phyloP scores from a whole-genome alignment of 1,140 invertebrate species.

The Drosophila neocordata region DNA sequence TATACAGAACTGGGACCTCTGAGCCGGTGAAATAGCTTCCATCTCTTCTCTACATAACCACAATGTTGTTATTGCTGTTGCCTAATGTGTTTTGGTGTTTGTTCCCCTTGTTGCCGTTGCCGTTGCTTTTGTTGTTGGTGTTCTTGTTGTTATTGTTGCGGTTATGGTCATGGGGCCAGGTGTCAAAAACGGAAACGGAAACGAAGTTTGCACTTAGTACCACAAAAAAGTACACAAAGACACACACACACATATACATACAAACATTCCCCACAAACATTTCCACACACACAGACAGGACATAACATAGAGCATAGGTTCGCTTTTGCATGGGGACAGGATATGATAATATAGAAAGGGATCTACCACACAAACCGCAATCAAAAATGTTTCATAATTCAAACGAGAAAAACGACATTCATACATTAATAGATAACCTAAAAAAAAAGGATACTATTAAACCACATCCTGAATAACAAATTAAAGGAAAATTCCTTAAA shows the following conservation, averaged over 20 bases:
- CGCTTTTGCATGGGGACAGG: not conserved
- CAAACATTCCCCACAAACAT: slow-evolving; percentile 29
- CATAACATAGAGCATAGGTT: slow-evolving; percentile 2
- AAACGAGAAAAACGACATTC: not conserved
- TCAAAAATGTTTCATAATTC: slow-evolving; percentile 5
- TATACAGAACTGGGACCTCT: not conserved
- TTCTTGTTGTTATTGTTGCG: slow-evolving; percentile 25
- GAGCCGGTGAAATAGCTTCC: not conserved
- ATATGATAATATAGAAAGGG: not conserved
- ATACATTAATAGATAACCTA: too few species aligned
- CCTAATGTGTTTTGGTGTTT: slow-evolving; percentile 12
- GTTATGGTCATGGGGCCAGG: slow-evolving; percentile 34
- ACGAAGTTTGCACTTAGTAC: slow-evolving; percentile 40
- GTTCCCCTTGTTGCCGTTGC: not conserved
- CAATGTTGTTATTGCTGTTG: slow-evolving; percentile 1
- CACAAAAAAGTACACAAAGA: slow-evolving; percentile 11
- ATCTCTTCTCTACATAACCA: not conserved
- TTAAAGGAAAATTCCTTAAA: too few species aligned
- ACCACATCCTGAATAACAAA: too few species aligned
- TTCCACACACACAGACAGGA: slow-evolving; percentile 2
- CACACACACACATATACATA: slow-evolving; percentile 16
- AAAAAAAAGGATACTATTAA: too few species aligned
- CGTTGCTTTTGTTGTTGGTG: not conserved
- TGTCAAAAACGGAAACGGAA: slow-evolving; percentile 46
- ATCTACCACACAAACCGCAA: not conserved